Conservation (phyloP, 2,797 vertebrate species). For the Micrastur ruficollis region DNA sequence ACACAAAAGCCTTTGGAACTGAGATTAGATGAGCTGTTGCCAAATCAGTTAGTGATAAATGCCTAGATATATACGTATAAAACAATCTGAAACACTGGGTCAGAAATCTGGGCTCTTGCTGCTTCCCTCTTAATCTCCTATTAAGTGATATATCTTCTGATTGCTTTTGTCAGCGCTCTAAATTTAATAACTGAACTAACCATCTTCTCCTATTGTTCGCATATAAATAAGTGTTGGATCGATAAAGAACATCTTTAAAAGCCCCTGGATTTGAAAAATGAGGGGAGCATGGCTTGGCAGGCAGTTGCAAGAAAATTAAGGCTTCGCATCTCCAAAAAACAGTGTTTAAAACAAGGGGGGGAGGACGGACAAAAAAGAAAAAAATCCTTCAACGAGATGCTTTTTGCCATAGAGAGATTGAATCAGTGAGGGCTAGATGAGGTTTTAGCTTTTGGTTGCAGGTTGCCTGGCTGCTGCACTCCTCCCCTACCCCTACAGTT, state of each 20-base stretch:
- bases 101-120: constrained; percentile 10
- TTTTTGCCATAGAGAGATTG: background rate
- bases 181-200: constrained; percentile 57
- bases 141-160: constrained; percentile 62
- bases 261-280: background rate
- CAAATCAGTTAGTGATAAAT: constrained; percentile 64
- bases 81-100: constrained; percentile 36
- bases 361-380: background rate
- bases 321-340: background rate
- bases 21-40: background rate
- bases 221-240: constrained; percentile 44
- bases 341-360: background rate
- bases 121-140: constrained; percentile 60
- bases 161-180: constrained; percentile 66
- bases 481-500: background rate
- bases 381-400: background rate
- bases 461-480: background rate
- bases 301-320: background rate
- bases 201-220: constrained; percentile 4
- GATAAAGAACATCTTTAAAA: constrained; percentile 28
- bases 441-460: background rate
- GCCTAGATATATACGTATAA: background rate
- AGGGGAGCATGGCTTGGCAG: background rate
- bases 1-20: background rate
- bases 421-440: background rate